phyloP scores from a whole-genome alignment of 2,797 vertebrate species.

The Valencia hispanica region DNA sequence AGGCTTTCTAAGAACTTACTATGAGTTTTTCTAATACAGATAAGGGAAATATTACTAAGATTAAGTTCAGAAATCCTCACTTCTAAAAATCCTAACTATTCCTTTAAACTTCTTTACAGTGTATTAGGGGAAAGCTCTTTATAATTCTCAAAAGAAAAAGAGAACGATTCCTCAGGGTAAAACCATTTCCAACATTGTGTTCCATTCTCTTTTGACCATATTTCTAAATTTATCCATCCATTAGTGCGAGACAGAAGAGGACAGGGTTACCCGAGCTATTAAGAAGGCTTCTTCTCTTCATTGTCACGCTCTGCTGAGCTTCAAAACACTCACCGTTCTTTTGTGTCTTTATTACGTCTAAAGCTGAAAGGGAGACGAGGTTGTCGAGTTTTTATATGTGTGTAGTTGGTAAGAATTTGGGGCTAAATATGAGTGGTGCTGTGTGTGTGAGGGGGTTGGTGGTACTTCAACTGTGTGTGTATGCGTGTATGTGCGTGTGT shows the following conservation, averaged over 20 bases:
- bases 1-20: neutral
- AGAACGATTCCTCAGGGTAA: slow-evolving; percentile 57
- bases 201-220: slow-evolving; percentile 56
- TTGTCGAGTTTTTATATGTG: slow-evolving; percentile 35
- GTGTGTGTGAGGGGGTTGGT: slow-evolving; percentile 10
- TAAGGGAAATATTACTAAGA: neutral
- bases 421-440: slow-evolving; percentile 31
- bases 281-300: slow-evolving; percentile 64
- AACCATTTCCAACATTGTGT: slow-evolving; percentile 39
- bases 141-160: slow-evolving; percentile 34
- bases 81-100: neutral
- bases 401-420: slow-evolving; percentile 18
- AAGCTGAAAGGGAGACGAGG: slow-evolving; percentile 57
- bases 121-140: slow-evolving; percentile 53
- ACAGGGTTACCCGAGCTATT: slow-evolving; percentile 67
- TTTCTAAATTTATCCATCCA: slow-evolving; percentile 78
- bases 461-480: neutral
- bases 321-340: slow-evolving; percentile 62
- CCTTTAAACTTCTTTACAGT: slow-evolving; percentile 37
- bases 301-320: slow-evolving; percentile 70
- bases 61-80: neutral
- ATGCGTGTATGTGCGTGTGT: neutral
- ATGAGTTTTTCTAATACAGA: neutral
- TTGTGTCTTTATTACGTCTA: slow-evolving; percentile 65
- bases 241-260: slow-evolving; percentile 67